A percentile compares a stretch with the other conserved stretches of the same genome.
Conservation (phyloP, 2,113 vertebrate species). For the Hemibagrus wyckioides region DNA sequence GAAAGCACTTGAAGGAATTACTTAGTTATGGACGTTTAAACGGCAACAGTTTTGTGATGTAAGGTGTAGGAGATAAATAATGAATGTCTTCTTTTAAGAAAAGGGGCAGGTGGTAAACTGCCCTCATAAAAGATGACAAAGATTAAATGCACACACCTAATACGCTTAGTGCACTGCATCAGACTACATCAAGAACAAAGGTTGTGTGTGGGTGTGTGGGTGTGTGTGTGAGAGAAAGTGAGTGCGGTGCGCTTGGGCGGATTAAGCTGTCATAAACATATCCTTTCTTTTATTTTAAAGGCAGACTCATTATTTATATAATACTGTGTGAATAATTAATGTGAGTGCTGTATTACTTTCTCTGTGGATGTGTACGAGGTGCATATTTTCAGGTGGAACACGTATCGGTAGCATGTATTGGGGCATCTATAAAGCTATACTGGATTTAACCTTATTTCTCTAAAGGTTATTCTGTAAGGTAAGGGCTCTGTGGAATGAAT, state of each 20-base stretch:
- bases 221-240: not conserved
- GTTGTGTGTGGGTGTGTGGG: not conserved
- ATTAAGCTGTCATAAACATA: conserved; percentile 18
- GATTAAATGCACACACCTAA: conserved; percentile 63
- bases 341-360: conserved; percentile 33
- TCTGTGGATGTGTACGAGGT: conserved; percentile 18
- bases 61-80: conserved; percentile 72
- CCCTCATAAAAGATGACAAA: conserved; percentile 47
- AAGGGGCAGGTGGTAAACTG: conserved; percentile 55
- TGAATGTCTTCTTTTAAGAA: conserved; percentile 60
- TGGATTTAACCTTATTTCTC: conserved; percentile 42
- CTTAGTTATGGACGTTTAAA: conserved; percentile 61
- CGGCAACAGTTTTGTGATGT: conserved; percentile 64
- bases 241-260: too few relatives aligned
- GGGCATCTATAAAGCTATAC: conserved; percentile 50
- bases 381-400: conserved; percentile 39
- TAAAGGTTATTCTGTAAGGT: not conserved
- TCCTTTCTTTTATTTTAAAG: conserved; percentile 11
- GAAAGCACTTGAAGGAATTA: conserved; percentile 62
- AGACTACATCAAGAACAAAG: conserved; percentile 18
- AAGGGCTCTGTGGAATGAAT: not conserved
- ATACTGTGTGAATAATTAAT: conserved; percentile 54
- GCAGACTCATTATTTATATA: conserved; percentile 43
- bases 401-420: conserved; percentile 5
- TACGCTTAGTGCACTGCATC: conserved; percentile 60